A percentile compares a stretch with the other conserved stretches of the same genome.
Conservation (phyloP, 64 coral and sea anemone species). For the Cladopsammia gracilis region DNA sequence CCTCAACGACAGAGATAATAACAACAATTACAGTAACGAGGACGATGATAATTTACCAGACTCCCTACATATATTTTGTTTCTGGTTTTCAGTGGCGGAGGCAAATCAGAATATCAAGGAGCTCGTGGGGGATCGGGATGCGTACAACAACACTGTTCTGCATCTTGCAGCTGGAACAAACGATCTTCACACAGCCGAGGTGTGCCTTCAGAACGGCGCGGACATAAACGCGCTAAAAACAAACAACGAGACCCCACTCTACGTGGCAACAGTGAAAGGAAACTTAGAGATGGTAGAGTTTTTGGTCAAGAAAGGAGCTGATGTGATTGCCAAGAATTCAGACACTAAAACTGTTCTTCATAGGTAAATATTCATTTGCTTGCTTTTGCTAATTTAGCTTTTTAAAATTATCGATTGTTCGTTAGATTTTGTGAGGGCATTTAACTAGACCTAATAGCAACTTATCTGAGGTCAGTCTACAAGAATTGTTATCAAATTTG, state of each 20-base stretch:
- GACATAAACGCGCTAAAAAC: slow-evolving; percentile 52
- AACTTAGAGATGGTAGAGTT: slow-evolving; percentile 72
- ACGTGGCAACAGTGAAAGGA: slow-evolving; percentile 78
- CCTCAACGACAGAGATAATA: too few relatives aligned
- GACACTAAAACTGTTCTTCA: slow-evolving; percentile 77
- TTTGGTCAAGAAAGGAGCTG: slow-evolving; percentile 47
- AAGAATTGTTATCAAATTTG: too few relatives aligned
- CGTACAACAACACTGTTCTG: slow-evolving; percentile 57
- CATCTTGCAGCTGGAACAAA: slow-evolving; percentile 82
- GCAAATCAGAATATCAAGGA: neutral
- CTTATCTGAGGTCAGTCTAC: too few relatives aligned
- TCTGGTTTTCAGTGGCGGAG: neutral
- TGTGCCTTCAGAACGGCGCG: slow-evolving; percentile 67
- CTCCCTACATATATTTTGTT: neutral
- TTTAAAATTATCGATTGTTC: too few relatives aligned
- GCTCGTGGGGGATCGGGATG: slow-evolving; percentile 14
- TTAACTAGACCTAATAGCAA: too few relatives aligned
- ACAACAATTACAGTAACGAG: too few relatives aligned
- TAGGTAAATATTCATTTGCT: slow-evolving; percentile 4
- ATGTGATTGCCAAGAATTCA: slow-evolving; percentile 48
- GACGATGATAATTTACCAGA: too few relatives aligned
- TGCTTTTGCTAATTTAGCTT: too few relatives aligned
- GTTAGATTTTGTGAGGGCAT: too few relatives aligned
- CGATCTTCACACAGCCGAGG: slow-evolving; percentile 28
- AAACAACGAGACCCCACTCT: slow-evolving; percentile 60